Evolutionary conservation across 2,888 invertebrate genomes (phyloP).

Genomic region (Acanthosepion esculentum): DNA sequence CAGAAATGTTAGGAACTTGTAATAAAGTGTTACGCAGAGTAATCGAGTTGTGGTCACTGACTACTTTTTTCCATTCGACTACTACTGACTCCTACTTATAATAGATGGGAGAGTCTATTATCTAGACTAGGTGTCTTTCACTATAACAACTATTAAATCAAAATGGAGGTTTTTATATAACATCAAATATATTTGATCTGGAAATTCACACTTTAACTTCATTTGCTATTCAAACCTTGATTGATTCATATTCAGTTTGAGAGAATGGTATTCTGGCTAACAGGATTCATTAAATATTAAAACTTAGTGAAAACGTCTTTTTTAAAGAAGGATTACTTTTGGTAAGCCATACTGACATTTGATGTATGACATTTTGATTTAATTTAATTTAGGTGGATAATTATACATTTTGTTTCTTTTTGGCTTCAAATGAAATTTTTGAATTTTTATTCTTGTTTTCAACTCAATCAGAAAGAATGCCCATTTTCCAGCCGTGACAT

Average conservation of each 20-base stretch:
- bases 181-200: neutral
- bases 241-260: neutral
- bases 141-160: too few relatives aligned
- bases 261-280: neutral
- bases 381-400: neutral
- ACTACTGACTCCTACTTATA: too few relatives aligned
- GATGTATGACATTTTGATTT: constrained; percentile 18
- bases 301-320: neutral
- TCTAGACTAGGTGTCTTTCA: too few relatives aligned
- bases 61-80: too few relatives aligned
- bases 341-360: neutral
- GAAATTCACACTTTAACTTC: neutral
- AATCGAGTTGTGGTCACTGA: too few relatives aligned
- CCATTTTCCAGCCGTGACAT: neutral
- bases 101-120: too few relatives aligned
- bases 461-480: neutral
- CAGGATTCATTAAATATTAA: neutral
- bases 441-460: neutral
- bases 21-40: too few relatives aligned
- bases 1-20: too few relatives aligned
- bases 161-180: too few relatives aligned
- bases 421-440: neutral
- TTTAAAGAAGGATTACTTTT: neutral
- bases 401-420: neutral
- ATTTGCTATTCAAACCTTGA: neutral